Conservation (phyloP, 1,140 invertebrate genomes). For the Pachypeltis micranthus region DNA sequence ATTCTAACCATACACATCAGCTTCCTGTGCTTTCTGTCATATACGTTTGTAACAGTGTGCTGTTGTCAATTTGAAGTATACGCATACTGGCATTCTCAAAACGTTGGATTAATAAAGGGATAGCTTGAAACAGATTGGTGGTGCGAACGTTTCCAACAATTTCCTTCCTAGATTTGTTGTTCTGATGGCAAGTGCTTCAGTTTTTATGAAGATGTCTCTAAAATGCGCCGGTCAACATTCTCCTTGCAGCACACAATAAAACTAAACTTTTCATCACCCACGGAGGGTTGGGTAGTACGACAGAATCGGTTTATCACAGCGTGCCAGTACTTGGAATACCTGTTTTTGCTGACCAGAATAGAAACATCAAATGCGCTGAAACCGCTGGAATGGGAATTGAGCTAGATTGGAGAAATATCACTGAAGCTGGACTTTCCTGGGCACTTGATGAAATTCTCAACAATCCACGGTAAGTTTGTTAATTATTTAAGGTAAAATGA, state of each 20-base stretch:
- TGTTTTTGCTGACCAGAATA: conserved; percentile 26
- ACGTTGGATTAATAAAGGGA: too few species aligned
- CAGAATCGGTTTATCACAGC: conserved; percentile 36
- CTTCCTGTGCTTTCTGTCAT: too few species aligned
- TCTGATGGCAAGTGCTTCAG: too few species aligned
- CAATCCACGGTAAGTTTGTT: conserved; percentile 30
- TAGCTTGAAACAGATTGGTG: too few species aligned
- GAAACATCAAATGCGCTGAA: conserved; percentile 29
- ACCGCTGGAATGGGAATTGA: conserved; percentile 26
- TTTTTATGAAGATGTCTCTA: neutral
- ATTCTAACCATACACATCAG: too few species aligned
- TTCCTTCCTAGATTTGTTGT: neutral
- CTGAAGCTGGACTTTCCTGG: conserved; percentile 27
- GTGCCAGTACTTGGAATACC: conserved; percentile 35
- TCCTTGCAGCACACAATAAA: conserved; percentile 33
- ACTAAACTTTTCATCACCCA: conserved; percentile 38
- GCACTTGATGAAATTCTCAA: conserved; percentile 29
- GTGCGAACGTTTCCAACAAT: too few species aligned
- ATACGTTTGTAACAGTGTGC: too few species aligned
- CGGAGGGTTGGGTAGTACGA: conserved; percentile 37
- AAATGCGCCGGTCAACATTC: neutral
- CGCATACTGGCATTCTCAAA: too few species aligned
- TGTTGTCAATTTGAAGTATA: too few species aligned
- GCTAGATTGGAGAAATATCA: conserved; percentile 33
- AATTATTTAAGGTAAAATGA: too few species aligned